Conservation (phyloP, 2,888 invertebrate species). For the Uloborus plumipes region DNA sequence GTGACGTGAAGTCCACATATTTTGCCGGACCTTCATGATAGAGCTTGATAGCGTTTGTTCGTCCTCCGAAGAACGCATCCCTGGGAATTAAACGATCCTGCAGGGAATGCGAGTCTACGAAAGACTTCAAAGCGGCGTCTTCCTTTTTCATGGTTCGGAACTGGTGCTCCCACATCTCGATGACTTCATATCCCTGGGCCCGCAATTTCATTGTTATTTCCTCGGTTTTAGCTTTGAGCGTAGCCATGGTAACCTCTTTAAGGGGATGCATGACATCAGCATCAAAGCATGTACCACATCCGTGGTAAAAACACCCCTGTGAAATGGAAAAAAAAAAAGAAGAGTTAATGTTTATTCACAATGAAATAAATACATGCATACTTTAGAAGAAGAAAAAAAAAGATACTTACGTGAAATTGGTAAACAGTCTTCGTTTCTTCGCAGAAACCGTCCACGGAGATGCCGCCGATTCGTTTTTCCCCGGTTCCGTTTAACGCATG, state of each 20-base stretch:
- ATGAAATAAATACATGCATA: background rate
- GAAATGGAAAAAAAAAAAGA: no score
- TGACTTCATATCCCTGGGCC: constrained; percentile 58
- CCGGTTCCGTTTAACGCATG: constrained; percentile 10
- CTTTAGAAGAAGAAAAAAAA: background rate
- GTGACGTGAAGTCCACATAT: no score
- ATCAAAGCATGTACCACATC: background rate
- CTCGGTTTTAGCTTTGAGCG: background rate
- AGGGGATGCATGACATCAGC: background rate
- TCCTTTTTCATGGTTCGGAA: constrained; percentile 43
- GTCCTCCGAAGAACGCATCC: no score
- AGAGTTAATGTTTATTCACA: no score
- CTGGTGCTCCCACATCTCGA: constrained; percentile 67
- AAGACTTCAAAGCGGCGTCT: no score
- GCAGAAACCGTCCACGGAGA: constrained; percentile 19
- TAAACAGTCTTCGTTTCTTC: background rate
- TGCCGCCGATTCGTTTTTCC: background rate
- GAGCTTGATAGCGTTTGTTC: no score
- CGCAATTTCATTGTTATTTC: background rate
- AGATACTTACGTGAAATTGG: background rate
- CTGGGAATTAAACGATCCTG: background rate
- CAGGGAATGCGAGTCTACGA: no score
- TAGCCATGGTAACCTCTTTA: background rate
- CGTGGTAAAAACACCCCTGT: constrained; percentile 21
- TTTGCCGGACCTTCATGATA: no score